Percentiles rank a stretch among this genome's conserved stretches.
Conservation (phyloP, 1,140 invertebrate genomes). For the Cotesia vestalis region DNA sequence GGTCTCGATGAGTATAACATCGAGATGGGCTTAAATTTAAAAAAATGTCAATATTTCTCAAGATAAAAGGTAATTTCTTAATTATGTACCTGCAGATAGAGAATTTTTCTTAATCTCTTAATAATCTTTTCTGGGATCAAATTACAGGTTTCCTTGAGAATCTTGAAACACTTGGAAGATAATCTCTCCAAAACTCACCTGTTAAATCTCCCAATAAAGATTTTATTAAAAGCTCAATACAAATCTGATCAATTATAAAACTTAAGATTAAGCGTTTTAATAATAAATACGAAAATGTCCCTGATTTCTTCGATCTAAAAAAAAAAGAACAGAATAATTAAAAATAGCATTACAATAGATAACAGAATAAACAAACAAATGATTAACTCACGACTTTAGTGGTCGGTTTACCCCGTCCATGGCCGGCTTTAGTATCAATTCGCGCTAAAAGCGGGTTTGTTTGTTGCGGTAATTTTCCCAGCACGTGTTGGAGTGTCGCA, state of each 20-base stretch:
- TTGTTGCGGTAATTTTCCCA: slow-evolving; percentile 74
- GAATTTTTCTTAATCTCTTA: no score
- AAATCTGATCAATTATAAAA: slow-evolving; percentile 58
- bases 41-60: no score
- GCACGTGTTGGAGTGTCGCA: slow-evolving; percentile 85
- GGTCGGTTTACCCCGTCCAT: slow-evolving; percentile 97
- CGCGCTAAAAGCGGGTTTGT: slow-evolving; percentile 88
- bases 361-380: slow-evolving; percentile 22
- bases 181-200: no score
- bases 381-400: slow-evolving; percentile 78
- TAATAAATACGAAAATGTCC: slow-evolving; percentile 88
- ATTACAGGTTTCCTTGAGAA: no score
- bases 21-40: no score
- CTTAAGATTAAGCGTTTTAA: slow-evolving; percentile 76
- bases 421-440: slow-evolving; percentile 95
- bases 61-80: no score
- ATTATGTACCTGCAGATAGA: no score
- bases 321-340: slow-evolving; percentile 34
- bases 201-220: no score
- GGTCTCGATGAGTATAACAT: no score
- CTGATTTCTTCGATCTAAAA: slow-evolving; percentile 89
- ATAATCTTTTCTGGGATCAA: no score
- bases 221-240: neutral
- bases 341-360: slow-evolving; percentile 40
- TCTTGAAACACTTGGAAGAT: no score